Evolutionary conservation across 2,888 invertebrate species (phyloP).

Genomic region (Lasioglossum marginatum): DNA sequence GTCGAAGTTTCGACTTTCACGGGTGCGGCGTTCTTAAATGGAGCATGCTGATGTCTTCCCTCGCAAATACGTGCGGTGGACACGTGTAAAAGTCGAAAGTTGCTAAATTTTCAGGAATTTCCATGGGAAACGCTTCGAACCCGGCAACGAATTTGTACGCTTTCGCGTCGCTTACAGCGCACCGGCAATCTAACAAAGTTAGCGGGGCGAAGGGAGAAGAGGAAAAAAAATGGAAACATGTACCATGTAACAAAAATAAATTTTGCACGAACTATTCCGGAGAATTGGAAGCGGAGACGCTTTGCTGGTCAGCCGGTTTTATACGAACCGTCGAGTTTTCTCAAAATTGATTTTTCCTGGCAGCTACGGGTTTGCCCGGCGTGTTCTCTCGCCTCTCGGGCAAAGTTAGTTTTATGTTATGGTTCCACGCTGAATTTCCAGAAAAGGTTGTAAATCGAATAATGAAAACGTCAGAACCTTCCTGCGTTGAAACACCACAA

Average conservation of each 20-base stretch:
- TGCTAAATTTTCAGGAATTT: conserved; percentile 11
- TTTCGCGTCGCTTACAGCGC: conserved; percentile 10
- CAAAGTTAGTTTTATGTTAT: conserved; percentile 71
- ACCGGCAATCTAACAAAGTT: conserved; percentile 41
- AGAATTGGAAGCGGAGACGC: conserved; percentile 53
- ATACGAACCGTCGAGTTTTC: conserved; percentile 70
- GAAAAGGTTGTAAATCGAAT: conserved; percentile 74
- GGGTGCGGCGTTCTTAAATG: conserved; percentile 35
- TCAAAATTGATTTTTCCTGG: conserved; percentile 72
- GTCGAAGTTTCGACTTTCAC: conserved; percentile 47
- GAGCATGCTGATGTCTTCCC: conserved; percentile 52
- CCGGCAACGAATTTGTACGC: conserved; percentile 29
- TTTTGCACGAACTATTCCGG: conserved; percentile 55
- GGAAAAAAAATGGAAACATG: conserved; percentile 19
- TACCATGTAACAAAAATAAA: conserved; percentile 60
- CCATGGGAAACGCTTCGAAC: background rate
- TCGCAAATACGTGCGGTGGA: conserved; percentile 18
- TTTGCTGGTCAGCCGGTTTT: conserved; percentile 60
- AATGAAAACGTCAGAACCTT: conserved; percentile 74
- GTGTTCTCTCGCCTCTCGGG: conserved; percentile 45
- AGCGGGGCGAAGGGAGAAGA: background rate
- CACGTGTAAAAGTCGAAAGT: conserved; percentile 12
- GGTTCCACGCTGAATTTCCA: conserved; percentile 68
- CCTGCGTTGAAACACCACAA: conserved; percentile 62
- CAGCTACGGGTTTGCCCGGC: conserved; percentile 55